Conservation (phyloP, 1,140 invertebrate species). For the Pachypeltis micranthus region DNA sequence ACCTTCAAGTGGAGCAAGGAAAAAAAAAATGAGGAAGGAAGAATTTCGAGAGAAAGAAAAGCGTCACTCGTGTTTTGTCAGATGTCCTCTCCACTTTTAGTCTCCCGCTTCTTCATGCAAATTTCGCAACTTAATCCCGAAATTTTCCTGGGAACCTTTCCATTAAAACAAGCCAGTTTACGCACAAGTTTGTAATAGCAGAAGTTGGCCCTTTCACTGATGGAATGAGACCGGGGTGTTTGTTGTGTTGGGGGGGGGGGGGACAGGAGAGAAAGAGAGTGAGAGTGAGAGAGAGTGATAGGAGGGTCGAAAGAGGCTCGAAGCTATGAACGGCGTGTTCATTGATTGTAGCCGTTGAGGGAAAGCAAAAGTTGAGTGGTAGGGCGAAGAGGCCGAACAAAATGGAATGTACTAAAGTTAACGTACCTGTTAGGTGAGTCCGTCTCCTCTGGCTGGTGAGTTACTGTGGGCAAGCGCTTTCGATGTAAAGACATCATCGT, state of each 20-base stretch:
- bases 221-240: too few relatives aligned
- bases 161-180: neutral
- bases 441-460: neutral
- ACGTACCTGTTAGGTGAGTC: neutral
- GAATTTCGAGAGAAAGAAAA: too few relatives aligned
- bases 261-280: neutral
- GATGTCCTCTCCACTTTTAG: neutral
- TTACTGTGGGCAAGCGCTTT: too few relatives aligned
- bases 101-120: neutral
- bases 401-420: neutral
- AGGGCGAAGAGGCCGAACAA: neutral
- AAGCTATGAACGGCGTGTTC: too few relatives aligned
- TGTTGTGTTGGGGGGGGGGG: too few relatives aligned
- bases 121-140: neutral
- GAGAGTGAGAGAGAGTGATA: neutral
- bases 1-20: too few relatives aligned
- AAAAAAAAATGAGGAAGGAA: too few relatives aligned
- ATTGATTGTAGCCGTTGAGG: neutral
- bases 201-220: neutral
- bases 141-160: neutral
- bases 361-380: neutral
- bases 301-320: neutral
- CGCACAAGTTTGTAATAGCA: neutral
- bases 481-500: too few relatives aligned
- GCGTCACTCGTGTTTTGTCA: too few relatives aligned